These are phyloP conservation scores for Campylomormyrus tamandua DNA, from an alignment of 2,113 vertebrate genomes.

Conservation along the genomic window DNA sequence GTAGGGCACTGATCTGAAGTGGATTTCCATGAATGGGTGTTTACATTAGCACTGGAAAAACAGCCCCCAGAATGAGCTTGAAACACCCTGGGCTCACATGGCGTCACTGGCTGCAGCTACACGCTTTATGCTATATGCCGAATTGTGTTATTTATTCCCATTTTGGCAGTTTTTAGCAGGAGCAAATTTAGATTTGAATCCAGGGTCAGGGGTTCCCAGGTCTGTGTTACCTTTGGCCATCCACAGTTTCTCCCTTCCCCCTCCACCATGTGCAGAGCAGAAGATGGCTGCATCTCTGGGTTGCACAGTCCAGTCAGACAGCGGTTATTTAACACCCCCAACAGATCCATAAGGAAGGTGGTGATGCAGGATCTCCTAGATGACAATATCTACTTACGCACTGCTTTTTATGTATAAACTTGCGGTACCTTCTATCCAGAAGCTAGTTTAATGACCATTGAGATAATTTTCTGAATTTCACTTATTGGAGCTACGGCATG, in stretches of 20 bases:
- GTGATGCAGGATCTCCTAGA: background rate
- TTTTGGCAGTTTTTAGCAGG: background rate
- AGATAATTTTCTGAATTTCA: background rate
- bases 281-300: background rate
- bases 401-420: background rate
- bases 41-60: slow-evolving; percentile 61
- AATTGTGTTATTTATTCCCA: background rate
- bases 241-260: background rate
- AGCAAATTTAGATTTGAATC: background rate
- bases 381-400: background rate
- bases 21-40: slow-evolving; percentile 68
- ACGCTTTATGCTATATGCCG: background rate
- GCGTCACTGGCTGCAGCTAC: background rate
- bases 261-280: background rate
- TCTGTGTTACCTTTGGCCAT: background rate
- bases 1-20: slow-evolving; percentile 76
- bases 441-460: background rate
- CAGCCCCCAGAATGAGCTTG: background rate
- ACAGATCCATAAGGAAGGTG: background rate
- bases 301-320: background rate
- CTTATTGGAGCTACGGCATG: background rate
- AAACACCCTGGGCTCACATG: background rate
- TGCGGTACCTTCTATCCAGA: background rate
- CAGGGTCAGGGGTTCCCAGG: background rate
- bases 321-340: background rate